Evolutionary conservation across 92 coral and sea anemone species (phyloP).

Genomic region (Parazoanthus atlanticus): DNA sequence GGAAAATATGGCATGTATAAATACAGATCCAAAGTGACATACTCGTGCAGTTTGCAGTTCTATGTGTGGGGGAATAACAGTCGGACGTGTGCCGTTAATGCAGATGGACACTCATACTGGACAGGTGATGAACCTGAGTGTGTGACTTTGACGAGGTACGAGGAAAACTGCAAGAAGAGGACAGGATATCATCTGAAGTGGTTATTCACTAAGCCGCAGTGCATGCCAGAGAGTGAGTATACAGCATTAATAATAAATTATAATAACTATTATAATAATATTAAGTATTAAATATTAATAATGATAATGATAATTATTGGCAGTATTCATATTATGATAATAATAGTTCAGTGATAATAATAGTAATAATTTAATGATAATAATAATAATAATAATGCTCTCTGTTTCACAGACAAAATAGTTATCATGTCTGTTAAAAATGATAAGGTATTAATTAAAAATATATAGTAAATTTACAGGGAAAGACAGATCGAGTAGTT

Average conservation of each 20-base stretch:
- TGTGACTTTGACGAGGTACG: constrained; percentile 26
- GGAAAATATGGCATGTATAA: not conserved
- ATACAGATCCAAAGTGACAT: constrained; percentile 2
- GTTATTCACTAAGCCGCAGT: not conserved
- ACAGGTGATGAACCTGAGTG: constrained; percentile 49
- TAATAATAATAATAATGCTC: too few species aligned
- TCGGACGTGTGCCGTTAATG: not conserved
- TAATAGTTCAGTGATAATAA: too few species aligned
- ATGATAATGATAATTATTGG: not conserved
- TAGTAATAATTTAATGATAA: too few species aligned
- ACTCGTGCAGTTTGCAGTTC: constrained; percentile 24
- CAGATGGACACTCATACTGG: constrained; percentile 39
- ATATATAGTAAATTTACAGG: too few species aligned
- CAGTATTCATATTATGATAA: too few species aligned
- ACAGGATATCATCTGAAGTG: constrained; percentile 35
- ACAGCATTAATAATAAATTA: not conserved
- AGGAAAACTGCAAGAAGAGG: constrained; percentile 36
- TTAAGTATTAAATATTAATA: too few species aligned
- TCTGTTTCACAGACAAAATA: too few species aligned
- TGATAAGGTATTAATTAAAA: too few species aligned
- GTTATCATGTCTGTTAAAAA: too few species aligned
- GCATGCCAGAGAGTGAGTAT: constrained; percentile 41
- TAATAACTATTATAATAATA: not conserved
- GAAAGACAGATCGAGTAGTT: too few species aligned
- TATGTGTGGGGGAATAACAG: constrained; percentile 58